These are phyloP conservation scores for Pycnomerus fuliginosus DNA, from an alignment of 2,888 invertebrate species.

Conservation along the genomic window DNA sequence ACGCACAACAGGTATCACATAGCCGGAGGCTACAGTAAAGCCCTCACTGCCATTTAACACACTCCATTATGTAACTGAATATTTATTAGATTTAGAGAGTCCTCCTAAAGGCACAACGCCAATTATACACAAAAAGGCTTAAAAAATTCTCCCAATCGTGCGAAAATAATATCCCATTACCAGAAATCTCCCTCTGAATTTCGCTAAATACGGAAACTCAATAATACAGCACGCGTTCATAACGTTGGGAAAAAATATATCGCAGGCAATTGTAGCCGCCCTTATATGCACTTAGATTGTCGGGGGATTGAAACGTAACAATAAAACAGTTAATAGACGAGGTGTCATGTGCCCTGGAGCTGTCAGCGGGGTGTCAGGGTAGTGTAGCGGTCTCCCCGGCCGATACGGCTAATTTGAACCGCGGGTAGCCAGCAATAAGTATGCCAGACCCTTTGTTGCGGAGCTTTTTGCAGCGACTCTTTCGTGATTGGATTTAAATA, in stretches of 20 bases:
- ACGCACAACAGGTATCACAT: conserved; percentile 36
- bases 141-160: conserved; percentile 30
- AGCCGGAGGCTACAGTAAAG: conserved; percentile 31
- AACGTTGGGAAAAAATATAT: conserved; percentile 45
- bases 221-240: conserved; percentile 37
- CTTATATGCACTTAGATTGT: conserved; percentile 35
- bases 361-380: conserved; percentile 45
- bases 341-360: conserved; percentile 53
- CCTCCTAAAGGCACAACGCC: conserved; percentile 13
- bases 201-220: conserved; percentile 39
- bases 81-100: conserved; percentile 27
- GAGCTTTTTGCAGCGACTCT: conserved; percentile 45
- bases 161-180: conserved; percentile 43
- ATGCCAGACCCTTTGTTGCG: conserved; percentile 43
- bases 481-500: conserved; percentile 51
- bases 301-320: conserved; percentile 52
- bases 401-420: conserved; percentile 55
- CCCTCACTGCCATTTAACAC: conserved; percentile 29
- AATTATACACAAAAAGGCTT: conserved; percentile 9
- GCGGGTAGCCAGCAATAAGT: conserved; percentile 53
- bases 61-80: conserved; percentile 32
- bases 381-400: conserved; percentile 37
- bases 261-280: conserved; percentile 37
- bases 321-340: conserved; percentile 56
- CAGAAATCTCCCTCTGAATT: conserved; percentile 4